These are phyloP conservation scores for Cathartes aura DNA, from an alignment of 2,113 vertebrate genomes.

Conservation along the genomic window DNA sequence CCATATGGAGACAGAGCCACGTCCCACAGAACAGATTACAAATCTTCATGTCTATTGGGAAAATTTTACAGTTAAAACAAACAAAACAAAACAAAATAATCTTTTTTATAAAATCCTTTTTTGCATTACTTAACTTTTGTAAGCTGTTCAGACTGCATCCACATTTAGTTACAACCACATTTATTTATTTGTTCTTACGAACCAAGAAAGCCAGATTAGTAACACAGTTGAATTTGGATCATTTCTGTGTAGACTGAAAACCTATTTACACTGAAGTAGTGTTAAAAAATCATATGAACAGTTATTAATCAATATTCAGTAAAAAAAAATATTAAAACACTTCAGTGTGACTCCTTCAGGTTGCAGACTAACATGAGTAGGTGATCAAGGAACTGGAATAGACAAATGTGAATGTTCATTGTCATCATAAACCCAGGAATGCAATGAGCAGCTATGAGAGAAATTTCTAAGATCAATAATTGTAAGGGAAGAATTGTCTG, in stretches of 20 bases:
- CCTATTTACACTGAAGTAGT: not conserved
- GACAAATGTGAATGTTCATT: not conserved
- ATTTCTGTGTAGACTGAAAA: not conserved
- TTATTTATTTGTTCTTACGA: not conserved
- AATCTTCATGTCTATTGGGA: not conserved
- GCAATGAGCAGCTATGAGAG: not conserved
- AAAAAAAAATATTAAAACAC: not conserved
- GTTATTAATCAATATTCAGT: not conserved
- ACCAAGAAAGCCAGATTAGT: not conserved
- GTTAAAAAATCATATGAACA: not conserved
- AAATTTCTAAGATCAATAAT: not conserved
- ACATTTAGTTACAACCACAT: not conserved
- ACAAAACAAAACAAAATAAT: not conserved
- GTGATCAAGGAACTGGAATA: not conserved
- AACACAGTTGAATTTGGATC: fast-evolving
- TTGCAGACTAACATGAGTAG: not conserved
- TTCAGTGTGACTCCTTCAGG: not conserved
- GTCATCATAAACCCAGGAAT: not conserved
- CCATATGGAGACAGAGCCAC: not conserved
- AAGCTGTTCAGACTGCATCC: not conserved
- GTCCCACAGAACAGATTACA: fast-evolving
- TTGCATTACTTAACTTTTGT: not conserved
- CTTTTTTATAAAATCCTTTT: not conserved
- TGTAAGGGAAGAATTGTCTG: not conserved
- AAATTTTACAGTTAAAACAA: not conserved